These are phyloP conservation scores for Seladonia tumulorum DNA, from an alignment of 2,888 invertebrate genomes.

Conservation along the genomic window DNA sequence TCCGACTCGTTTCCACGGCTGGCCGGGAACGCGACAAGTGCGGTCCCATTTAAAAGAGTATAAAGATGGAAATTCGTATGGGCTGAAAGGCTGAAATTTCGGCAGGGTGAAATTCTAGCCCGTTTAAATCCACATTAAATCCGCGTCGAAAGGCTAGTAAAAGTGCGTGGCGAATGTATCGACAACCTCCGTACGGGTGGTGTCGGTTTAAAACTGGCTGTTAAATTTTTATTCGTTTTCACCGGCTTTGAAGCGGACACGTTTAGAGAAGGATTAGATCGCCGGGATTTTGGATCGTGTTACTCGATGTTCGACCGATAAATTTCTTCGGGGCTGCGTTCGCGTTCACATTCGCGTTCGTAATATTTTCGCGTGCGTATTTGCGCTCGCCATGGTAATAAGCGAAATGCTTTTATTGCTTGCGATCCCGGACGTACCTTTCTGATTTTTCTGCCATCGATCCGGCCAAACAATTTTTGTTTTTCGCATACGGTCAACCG, in stretches of 20 bases:
- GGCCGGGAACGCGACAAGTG: slow-evolving; percentile 7
- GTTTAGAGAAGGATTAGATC: slow-evolving; percentile 32
- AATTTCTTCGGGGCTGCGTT: slow-evolving; percentile 10
- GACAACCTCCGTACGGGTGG: neutral
- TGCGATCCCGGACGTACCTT: neutral
- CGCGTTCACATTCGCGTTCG: neutral
- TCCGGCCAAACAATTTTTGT: neutral
- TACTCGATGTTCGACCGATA: neutral
- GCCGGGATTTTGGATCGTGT: neutral
- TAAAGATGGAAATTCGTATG: slow-evolving; percentile 44
- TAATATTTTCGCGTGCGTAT: neutral
- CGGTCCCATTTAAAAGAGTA: slow-evolving; percentile 44
- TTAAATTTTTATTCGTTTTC: slow-evolving; percentile 33
- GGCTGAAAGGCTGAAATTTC: neutral
- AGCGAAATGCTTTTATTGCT: neutral
- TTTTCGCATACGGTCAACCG: neutral
- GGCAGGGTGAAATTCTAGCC: neutral
- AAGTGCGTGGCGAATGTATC: neutral
- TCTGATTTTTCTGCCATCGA: neutral
- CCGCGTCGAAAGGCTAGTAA: neutral
- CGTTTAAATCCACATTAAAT: slow-evolving; percentile 36
- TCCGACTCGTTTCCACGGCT: neutral
- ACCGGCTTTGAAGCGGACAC: slow-evolving; percentile 9
- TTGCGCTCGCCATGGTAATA: slow-evolving; percentile 2
- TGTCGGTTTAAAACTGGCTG: slow-evolving; percentile 25